Evolutionary conservation across 2,888 invertebrate species (phyloP).

Genomic region (Seira musarum): DNA sequence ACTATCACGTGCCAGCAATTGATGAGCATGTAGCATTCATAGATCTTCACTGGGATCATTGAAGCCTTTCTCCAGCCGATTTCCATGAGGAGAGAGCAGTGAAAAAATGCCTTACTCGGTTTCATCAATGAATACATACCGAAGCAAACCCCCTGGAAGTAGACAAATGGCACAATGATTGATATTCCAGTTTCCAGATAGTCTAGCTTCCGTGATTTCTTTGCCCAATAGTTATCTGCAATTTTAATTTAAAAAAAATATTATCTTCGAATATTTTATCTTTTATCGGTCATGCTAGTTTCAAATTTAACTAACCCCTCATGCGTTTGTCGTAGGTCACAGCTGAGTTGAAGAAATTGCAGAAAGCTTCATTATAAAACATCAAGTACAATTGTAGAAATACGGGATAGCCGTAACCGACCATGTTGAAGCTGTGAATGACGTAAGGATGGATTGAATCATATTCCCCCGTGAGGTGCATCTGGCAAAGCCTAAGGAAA

Average conservation of each 20-base stretch:
- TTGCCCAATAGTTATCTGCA: conserved; percentile 16
- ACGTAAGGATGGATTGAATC: conserved; percentile 23
- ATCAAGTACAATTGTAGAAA: conserved; percentile 36
- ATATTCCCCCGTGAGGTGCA: conserved; percentile 35
- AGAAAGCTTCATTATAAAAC: conserved; percentile 29
- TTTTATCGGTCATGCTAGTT: too few relatives aligned
- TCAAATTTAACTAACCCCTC: conserved; percentile 21
- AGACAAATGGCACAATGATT: conserved; percentile 1
- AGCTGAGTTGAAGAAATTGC: conserved; percentile 27
- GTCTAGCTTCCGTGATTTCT: neutral
- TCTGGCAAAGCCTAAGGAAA: conserved; percentile 47
- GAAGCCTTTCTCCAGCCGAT: conserved; percentile 15
- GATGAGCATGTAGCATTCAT: conserved; percentile 37
- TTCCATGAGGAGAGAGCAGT: conserved; percentile 37
- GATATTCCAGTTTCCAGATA: neutral
- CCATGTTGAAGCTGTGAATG: conserved; percentile 46
- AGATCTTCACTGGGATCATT: conserved; percentile 33
- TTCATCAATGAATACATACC: conserved; percentile 32
- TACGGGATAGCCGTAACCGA: conserved; percentile 35
- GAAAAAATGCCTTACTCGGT: conserved; percentile 36
- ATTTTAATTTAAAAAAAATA: too few relatives aligned
- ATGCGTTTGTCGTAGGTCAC: conserved; percentile 11
- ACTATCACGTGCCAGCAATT: conserved; percentile 52
- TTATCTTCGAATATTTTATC: too few relatives aligned
- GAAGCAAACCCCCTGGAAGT: conserved; percentile 29